These are phyloP conservation scores for Callyntrura guangdongensis DNA, from an alignment of 2,888 invertebrate species.

Conservation along the genomic window DNA sequence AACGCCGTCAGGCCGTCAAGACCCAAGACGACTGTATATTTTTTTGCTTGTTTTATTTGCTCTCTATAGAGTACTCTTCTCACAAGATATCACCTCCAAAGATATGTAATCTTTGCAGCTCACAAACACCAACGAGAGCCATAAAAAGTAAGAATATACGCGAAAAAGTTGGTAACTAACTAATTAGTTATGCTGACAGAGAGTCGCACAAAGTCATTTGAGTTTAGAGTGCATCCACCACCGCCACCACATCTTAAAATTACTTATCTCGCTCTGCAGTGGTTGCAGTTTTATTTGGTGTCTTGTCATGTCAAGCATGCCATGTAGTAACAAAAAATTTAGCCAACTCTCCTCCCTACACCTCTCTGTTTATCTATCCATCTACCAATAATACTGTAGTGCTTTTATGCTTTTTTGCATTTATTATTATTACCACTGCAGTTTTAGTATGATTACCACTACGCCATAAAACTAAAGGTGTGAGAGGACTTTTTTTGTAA, in stretches of 20 bases:
- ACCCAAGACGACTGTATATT: conserved; percentile 12
- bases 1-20: conserved; percentile 30
- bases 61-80: neutral
- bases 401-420: conserved; percentile 37
- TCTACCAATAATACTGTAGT: neutral
- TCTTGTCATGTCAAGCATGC: conserved; percentile 58
- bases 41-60: neutral
- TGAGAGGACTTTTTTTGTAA: conserved; percentile 57
- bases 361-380: conserved; percentile 21
- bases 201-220: neutral
- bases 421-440: conserved; percentile 16
- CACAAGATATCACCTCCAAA: no score
- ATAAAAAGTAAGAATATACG: conserved; percentile 25
- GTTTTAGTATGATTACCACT: conserved; percentile 31
- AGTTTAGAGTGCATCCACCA: conserved; percentile 19
- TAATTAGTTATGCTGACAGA: conserved; percentile 66
- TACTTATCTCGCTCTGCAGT: neutral
- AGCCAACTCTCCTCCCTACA: neutral
- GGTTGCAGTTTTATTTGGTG: conserved; percentile 40
- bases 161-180: conserved; percentile 66
- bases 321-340: neutral
- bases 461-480: conserved; percentile 36
- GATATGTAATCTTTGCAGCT: neutral
- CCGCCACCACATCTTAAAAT: conserved; percentile 7
- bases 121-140: neutral